Evolutionary conservation across 2,888 invertebrate genomes (phyloP).

Genomic region (Spialia ferax): DNA sequence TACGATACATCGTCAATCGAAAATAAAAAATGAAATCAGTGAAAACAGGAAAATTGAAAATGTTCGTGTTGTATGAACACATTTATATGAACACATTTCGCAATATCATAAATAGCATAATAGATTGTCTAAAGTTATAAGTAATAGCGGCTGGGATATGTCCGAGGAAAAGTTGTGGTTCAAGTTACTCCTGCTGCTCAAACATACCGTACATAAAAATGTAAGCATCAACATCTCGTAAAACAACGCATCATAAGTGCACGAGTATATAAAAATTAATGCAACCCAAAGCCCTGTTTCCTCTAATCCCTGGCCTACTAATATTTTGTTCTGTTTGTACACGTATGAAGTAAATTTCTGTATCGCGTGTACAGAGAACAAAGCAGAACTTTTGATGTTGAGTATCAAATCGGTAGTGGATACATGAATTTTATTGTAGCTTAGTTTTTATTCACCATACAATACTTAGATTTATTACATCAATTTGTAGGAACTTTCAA

Average conservation of each 20-base stretch:
- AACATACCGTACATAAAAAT: no score
- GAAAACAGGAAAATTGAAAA: no score
- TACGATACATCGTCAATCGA: no score
- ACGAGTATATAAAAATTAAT: not conserved
- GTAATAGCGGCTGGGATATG: no score
- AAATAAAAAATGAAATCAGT: no score
- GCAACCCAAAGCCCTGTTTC: not conserved
- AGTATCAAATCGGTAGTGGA: not conserved
- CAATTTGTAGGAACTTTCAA: not conserved
- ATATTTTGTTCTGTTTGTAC: constrained; percentile 1
- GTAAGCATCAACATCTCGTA: no score
- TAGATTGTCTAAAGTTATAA: no score
- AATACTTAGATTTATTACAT: not conserved
- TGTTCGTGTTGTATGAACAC: no score
- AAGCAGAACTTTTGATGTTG: constrained; percentile 3
- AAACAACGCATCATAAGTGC: no score
- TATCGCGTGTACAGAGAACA: constrained; percentile 4
- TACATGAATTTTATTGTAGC: not conserved
- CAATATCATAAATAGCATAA: no score
- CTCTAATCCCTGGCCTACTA: not conserved
- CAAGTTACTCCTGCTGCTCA: not conserved
- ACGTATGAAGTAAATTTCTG: not conserved
- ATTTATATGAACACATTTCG: no score
- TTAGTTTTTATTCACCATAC: not conserved
- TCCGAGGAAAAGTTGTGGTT: not conserved